A percentile compares a stretch with the other conserved stretches of the same genome.
phyloP scores from a whole-genome alignment of 2,888 invertebrate species.

The Holacanthella duospinosa region DNA sequence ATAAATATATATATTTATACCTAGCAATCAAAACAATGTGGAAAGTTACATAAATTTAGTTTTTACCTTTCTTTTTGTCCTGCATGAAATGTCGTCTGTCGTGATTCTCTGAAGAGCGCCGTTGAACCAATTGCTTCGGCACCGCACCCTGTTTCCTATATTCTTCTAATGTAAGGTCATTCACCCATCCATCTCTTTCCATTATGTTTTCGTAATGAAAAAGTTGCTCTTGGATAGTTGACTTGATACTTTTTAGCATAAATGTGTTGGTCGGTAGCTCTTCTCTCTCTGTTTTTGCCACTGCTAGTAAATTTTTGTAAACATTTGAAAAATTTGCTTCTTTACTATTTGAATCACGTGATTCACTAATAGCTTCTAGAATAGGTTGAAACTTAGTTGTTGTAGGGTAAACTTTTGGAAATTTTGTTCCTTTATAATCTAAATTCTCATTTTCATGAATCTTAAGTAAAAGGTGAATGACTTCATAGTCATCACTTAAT shows the following conservation, averaged over 20 bases:
- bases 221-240: not conserved
- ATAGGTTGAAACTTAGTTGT: slow-evolving; percentile 21
- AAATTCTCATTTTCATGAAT: slow-evolving; percentile 2
- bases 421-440: not conserved
- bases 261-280: slow-evolving; percentile 21
- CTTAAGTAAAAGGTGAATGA: not conserved
- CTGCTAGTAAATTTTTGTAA: not conserved
- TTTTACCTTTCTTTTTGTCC: no score
- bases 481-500: not conserved
- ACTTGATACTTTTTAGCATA: slow-evolving; percentile 6
- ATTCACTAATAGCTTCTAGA: slow-evolving; percentile 31
- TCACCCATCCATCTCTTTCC: not conserved
- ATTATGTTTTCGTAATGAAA: not conserved
- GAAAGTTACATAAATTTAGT: no score
- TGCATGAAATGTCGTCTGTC: no score
- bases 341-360: slow-evolving; percentile 20
- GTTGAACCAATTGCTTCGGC: slow-evolving; percentile 17
- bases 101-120: no score
- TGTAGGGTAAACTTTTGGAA: not conserved
- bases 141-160: slow-evolving; percentile 32
- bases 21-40: not conserved
- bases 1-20: not conserved
- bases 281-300: not conserved
- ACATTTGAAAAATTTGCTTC: not conserved
- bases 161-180: slow-evolving; percentile 23